These are phyloP conservation scores for Caenorhabditis brenneri DNA, from an alignment of 1,140 invertebrate species.

Conservation along the genomic window DNA sequence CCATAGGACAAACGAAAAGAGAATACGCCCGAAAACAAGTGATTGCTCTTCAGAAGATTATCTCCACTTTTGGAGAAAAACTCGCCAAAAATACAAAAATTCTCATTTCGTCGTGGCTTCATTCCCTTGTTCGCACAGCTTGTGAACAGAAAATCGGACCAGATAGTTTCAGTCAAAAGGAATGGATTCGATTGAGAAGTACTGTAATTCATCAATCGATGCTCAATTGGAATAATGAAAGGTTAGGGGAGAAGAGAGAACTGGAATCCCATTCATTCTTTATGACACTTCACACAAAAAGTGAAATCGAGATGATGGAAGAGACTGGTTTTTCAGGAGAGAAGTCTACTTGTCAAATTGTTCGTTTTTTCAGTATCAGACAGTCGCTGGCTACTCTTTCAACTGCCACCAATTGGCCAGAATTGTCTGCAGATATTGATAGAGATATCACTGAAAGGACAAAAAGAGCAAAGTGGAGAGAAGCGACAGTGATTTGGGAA, in stretches of 20 bases:
- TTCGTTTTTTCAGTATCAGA: neutral
- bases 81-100: neutral
- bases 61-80: neutral
- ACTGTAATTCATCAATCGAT: neutral
- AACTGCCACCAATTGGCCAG: neutral
- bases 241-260: neutral
- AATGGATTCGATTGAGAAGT: constrained; percentile 26
- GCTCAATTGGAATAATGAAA: neutral
- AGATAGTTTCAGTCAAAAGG: neutral
- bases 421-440: neutral
- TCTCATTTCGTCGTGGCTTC: neutral
- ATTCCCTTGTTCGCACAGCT: neutral
- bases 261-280: neutral
- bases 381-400: neutral
- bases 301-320: constrained; percentile 11
- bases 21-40: constrained; percentile 13
- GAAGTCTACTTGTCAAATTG: too few species aligned
- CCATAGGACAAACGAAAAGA: neutral
- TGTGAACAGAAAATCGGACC: neutral
- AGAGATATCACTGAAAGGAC: constrained; percentile 5
- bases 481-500: constrained; percentile 2
- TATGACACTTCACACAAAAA: neutral
- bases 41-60: constrained; percentile 2
- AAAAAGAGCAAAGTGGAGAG: constrained; percentile 21
- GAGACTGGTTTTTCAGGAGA: neutral